Evolutionary conservation across 2,888 invertebrate genomes (phyloP), one percentile per base, ranked within the genome.

Genomic region (Leptothorax acervorum): DNA sequence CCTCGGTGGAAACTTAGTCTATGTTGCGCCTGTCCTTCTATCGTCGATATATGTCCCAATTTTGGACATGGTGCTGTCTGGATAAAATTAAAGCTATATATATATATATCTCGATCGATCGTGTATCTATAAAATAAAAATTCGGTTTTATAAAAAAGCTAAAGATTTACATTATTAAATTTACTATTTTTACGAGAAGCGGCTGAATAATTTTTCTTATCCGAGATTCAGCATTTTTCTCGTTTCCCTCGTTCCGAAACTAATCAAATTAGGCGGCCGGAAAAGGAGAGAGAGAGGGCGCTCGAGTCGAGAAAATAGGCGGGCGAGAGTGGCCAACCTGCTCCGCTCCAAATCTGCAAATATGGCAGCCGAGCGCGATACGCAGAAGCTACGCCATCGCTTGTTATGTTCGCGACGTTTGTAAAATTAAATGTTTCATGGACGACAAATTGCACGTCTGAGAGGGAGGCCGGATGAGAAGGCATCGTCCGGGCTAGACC

Each of bases 311-410:
- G 42, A 60, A 86, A 84, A 83, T 78, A 82, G 82, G 82, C 82
- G 84, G 83, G 73, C 84, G 83, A 82, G 78, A 81, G 79, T 84
- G 76, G 73, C 85, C 60, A 63, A 28, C 70, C 45, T 63, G 48
- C 9, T 55, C 65, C 60, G 63, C 18, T 23, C 23, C 23, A 65
- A 65, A 23, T 23, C 23, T 23, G 23, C 23, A 42, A 42, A 8
- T 62, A 82, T 85, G 83, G 75, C 75, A 48, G 82, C 57, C 68
- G 35, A 45, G 79, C 28, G 45, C 31, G 60, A 60, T 73, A 28
- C 6, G 31, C 0, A 78, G 28, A 31, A 35, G 42, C 1, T 68
- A 70, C 70, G 78, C 12, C 48, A 48, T 70, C 74, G 48, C 63
- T 79, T 75, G 63, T 23, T 86, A 60, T 82, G 53, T 75, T 88